Evolutionary conservation across 2,888 invertebrate species (phyloP), one percentile per base, ranked within the genome.

Genomic region (Drosophila merina): DNA sequence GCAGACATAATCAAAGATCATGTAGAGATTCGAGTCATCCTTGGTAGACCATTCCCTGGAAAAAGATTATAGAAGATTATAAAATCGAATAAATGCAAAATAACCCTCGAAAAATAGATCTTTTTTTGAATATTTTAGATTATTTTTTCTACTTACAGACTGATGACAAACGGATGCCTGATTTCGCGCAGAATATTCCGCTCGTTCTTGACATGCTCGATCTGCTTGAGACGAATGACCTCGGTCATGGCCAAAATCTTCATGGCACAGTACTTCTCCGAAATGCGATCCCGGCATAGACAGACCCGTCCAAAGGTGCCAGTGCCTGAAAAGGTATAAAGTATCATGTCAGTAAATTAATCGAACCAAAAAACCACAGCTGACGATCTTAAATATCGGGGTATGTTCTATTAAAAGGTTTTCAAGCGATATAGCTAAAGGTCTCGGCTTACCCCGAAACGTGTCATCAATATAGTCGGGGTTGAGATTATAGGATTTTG

Each of bases 241-340:
- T 98, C 97, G 45, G 96, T 95, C 93, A 99, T 97, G 64, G 97
- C 96, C 76, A 99, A 93, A 79, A 98, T 96, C 93, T 99, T 99
- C 94, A 99, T 96, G 48, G 99, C 99, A 89, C 96, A 94, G 91
- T 96, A 97, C 89, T 95, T 95, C 86, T 95, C 95, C 47, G 95
- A 95, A 55, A 94, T 94, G 91, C 96, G 96, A 92, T 98, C 96
- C 81, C 96, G 94, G 90, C 97, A 97, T 64, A 99, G 93, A 73
- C 98, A 96, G 31, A 99, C 99, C 63, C 98, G 94, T 48, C 99
- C 99, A 92, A 99, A 99, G 42, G 99, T 99, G 54, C 99, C 99
- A 33, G 98, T 99, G 77, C 97, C 97, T 97, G 92, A 2, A 91
- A 90, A 90, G 70, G 40, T 63, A 28, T 12, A 50, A 9, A 56